Conservation (phyloP, 2,888 invertebrate species). For the Sussaba pulchella region DNA sequence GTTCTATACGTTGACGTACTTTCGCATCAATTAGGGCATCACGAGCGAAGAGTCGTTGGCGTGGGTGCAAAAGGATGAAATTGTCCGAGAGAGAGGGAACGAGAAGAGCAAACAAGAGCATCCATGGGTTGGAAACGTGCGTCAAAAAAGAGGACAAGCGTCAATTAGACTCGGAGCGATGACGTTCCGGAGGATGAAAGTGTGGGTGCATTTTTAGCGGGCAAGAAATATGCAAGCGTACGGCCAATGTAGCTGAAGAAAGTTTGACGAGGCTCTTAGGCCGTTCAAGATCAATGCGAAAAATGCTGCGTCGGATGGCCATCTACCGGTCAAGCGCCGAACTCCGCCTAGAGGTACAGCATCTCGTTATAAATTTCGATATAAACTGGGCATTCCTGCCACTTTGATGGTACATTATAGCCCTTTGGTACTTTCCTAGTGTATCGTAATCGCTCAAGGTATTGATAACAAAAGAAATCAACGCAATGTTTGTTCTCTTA, state of each 20-base stretch:
- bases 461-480: background rate
- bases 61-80: slow-evolving; percentile 44
- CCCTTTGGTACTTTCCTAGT: background rate
- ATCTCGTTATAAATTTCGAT: no score
- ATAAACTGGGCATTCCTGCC: slow-evolving; percentile 8
- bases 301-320: no score
- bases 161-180: slow-evolving; percentile 49
- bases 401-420: background rate
- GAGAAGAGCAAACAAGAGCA: slow-evolving; percentile 18
- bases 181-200: slow-evolving; percentile 20
- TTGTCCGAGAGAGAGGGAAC: slow-evolving; percentile 4
- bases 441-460: background rate
- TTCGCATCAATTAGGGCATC: slow-evolving; percentile 41
- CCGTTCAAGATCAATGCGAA: no score
- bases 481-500: background rate
- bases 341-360: no score
- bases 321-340: no score
- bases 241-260: background rate
- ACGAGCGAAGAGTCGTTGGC: slow-evolving; percentile 33
- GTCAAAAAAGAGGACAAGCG: slow-evolving; percentile 13
- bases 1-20: slow-evolving; percentile 16
- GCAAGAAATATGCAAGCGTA: slow-evolving; percentile 5
- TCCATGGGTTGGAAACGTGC: background rate
- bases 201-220: slow-evolving; percentile 30
- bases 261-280: no score